A percentile compares a stretch with the other conserved stretches of the same genome.
phyloP scores from a whole-genome alignment of 2,797 vertebrate genomes.

The Parauchenoglanis ngamensis region DNA sequence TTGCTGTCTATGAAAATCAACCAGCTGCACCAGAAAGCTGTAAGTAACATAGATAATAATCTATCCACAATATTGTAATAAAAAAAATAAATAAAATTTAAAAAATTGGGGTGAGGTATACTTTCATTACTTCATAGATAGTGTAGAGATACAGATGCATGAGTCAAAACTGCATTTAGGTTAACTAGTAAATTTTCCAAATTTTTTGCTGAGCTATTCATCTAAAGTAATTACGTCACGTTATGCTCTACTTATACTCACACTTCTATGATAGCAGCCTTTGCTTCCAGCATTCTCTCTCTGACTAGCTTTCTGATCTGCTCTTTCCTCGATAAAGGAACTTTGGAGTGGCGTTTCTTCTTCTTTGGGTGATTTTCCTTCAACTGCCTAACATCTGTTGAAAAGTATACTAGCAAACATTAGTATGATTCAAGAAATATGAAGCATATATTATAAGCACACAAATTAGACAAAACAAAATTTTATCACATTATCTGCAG shows the following conservation, averaged over 20 bases:
- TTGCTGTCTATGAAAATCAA: not conserved
- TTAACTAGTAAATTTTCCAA: too few relatives aligned
- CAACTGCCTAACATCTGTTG: slow-evolving; percentile 64
- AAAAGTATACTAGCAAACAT: slow-evolving; percentile 28
- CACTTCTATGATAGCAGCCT: slow-evolving; percentile 76
- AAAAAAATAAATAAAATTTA: too few relatives aligned
- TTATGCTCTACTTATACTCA: slow-evolving; percentile 49
- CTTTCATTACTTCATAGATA: not conserved
- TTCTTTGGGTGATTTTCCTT: slow-evolving; percentile 71
- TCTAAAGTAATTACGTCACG: not conserved
- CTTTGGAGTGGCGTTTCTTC: slow-evolving; percentile 65
- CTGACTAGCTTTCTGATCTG: slow-evolving; percentile 70
- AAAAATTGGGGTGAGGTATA: not conserved
- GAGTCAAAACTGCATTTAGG: not conserved
- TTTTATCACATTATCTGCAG: not conserved
- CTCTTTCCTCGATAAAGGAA: slow-evolving; percentile 70
- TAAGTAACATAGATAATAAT: not conserved
- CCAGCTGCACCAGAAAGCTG: not conserved
- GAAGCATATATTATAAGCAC: not conserved
- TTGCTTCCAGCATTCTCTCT: slow-evolving; percentile 72
- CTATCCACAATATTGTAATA: not conserved
- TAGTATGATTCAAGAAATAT: not conserved
- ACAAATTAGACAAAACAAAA: not conserved
- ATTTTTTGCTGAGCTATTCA: not conserved
- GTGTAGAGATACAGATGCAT: not conserved